Evolutionary conservation across 2,797 vertebrate species (phyloP), one percentile per base, ranked within the genome.

Genomic region (Catostomus latipinnis): DNA sequence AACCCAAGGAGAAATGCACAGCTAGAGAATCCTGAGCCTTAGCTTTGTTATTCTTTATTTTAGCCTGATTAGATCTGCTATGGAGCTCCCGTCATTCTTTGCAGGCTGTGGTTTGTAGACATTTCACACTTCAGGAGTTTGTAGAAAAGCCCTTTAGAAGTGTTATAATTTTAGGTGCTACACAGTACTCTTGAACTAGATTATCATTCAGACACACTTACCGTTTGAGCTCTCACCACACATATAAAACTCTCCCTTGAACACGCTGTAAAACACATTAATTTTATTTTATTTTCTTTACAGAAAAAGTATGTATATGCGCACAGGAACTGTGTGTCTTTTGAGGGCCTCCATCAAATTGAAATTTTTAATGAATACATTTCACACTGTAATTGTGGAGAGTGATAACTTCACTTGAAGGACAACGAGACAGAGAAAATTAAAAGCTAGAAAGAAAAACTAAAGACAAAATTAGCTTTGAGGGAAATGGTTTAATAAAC

Each of bases 311-410:
- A 58, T 18, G 34, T 18, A 76, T 43, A 77, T 52, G 14, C 76
- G 74, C 34, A 5, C 18, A 68, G 65, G 62, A 69, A 61, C 1
- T 49, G 56, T 1, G 34, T 22, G 61, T 56, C n/a, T 72, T 78
- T 60, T 76, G 16, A 76, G 52, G 48, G 61, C 6, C 12, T 52
- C 54, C 34, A 22, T 73, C 73, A 73, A 72, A 76, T 80, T 71
- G 48, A 80, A 53, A 78, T 56, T 43, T 78, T 45, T 67, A 74
- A 69, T 73, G 14, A 80, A 74, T 50, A 50, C 4, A 80, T 78
- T 74, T 78, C 71, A 81, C 74, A 67, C 43, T 16, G 48, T 18
- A 11, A 75, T 54, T 13, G 63, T 57, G 45, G 52, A 67, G 66
- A 67, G n/a, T 7, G 60, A 48, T 80, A 60, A 60, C 18, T 61